Evolutionary conservation across 2,888 invertebrate genomes (phyloP).

Genomic region (Erebia epiphron): DNA sequence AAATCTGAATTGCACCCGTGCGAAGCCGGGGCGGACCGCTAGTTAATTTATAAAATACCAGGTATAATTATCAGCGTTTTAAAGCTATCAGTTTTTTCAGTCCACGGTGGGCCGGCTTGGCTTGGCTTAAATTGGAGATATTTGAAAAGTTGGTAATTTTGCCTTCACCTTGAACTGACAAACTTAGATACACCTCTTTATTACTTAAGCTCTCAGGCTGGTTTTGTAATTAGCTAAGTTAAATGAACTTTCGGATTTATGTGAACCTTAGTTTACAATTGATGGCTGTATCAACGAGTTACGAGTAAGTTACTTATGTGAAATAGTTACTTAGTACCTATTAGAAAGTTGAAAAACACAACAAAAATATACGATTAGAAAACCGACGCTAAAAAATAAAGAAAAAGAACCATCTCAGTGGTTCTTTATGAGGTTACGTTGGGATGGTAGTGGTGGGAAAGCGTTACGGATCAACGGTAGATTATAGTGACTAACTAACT

Average conservation of each 20-base stretch:
- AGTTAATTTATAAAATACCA: too few relatives aligned
- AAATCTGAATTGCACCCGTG: too few relatives aligned
- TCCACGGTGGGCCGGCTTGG: too few relatives aligned
- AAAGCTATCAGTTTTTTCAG: background rate
- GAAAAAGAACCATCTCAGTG: background rate
- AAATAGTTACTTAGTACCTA: background rate
- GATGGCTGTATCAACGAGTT: background rate
- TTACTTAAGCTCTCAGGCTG: background rate
- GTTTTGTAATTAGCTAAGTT: conserved; percentile 3
- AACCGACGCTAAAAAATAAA: background rate
- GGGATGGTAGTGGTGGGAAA: too few relatives aligned
- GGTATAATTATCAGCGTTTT: too few relatives aligned
- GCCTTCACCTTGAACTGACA: background rate
- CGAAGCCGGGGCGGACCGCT: too few relatives aligned
- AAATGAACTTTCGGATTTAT: conserved; percentile 10
- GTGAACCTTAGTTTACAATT: background rate
- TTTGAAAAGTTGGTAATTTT: background rate
- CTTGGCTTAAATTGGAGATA: background rate
- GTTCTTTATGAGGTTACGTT: too few relatives aligned
- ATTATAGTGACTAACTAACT: background rate
- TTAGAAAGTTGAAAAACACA: background rate
- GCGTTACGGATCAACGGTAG: background rate
- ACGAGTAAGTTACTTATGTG: background rate
- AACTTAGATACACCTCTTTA: conserved; percentile 5
- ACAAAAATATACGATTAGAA: background rate